These are phyloP conservation scores for Eumerus sabulonum DNA, from an alignment of 2,888 invertebrate genomes.

Conservation along the genomic window DNA sequence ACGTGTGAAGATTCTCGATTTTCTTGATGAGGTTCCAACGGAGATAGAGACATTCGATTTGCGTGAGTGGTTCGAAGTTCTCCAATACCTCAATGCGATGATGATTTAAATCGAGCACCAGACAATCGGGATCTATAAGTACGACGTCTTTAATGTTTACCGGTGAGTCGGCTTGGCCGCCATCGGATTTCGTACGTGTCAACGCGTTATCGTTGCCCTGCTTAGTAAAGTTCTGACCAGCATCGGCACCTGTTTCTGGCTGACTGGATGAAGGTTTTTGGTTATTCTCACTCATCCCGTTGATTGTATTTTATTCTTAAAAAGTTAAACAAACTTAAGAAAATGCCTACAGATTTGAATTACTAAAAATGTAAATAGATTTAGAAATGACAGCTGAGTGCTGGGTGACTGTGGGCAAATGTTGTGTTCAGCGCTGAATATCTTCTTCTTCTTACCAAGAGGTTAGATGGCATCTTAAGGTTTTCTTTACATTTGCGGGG, in stretches of 20 bases:
- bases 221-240: no score
- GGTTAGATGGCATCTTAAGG: no score
- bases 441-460: no score
- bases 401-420: background rate
- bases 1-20: conserved; percentile 91
- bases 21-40: conserved; percentile 97
- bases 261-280: no score
- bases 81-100: conserved; percentile 90
- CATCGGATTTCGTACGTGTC: background rate
- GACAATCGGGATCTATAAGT: conserved; percentile 76
- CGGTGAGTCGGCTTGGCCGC: conserved; percentile 12
- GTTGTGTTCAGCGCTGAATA: conserved; percentile 2
- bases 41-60: conserved; percentile 89
- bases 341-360: conserved; percentile 8
- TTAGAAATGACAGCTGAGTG: background rate
- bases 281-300: no score
- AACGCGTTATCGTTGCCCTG: no score
- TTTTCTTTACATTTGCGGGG: no score
- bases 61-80: conserved; percentile 88
- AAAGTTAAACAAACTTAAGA: background rate
- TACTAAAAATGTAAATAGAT: background rate
- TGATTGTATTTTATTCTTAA: background rate
- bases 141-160: conserved; percentile 75
- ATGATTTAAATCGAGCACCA: conserved; percentile 91
- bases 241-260: no score